Conservation (phyloP, 1,140 invertebrate species). For the Aphis gossypii region DNA sequence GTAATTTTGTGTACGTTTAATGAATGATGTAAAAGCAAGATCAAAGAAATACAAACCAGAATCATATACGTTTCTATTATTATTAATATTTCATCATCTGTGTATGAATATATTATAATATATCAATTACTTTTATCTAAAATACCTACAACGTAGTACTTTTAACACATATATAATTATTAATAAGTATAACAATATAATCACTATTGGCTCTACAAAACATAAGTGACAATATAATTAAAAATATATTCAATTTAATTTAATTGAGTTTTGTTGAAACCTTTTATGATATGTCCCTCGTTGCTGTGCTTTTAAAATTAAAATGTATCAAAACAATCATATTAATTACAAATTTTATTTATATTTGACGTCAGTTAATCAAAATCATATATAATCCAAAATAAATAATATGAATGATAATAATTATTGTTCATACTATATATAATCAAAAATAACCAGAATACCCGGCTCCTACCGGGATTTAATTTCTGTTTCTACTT, state of each 20-base stretch:
- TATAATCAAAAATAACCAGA: background rate
- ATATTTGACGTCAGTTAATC: background rate
- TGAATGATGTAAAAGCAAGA: background rate
- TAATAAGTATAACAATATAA: background rate
- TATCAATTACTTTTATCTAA: background rate
- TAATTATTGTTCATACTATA: background rate
- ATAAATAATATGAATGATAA: background rate
- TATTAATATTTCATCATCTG: background rate
- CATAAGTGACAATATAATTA: background rate
- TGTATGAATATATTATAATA: too few relatives aligned
- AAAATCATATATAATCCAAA: background rate
- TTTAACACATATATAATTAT: background rate
- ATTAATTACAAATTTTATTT: too few relatives aligned
- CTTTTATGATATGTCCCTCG: too few relatives aligned
- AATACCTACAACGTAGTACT: background rate
- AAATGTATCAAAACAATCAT: too few relatives aligned
- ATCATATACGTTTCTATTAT: background rate
- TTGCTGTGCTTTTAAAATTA: too few relatives aligned
- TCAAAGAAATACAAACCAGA: background rate
- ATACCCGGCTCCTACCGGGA: background rate
- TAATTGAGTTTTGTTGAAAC: background rate
- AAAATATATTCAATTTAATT: background rate
- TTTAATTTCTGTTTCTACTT: background rate
- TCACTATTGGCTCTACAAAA: background rate
- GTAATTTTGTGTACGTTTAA: background rate